phyloP scores from a whole-genome alignment of 2,113 vertebrate species.

The Grus americana region DNA sequence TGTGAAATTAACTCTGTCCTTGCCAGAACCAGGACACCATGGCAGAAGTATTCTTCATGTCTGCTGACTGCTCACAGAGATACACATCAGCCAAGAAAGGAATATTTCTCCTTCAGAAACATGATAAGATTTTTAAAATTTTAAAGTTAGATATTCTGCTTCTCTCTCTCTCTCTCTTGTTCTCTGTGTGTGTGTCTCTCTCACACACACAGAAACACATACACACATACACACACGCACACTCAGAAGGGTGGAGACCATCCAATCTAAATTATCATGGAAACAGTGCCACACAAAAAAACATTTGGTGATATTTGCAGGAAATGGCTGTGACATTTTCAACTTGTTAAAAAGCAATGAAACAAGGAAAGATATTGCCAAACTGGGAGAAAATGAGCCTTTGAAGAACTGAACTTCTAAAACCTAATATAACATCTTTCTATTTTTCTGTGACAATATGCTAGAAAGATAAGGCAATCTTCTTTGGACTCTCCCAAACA shows the following conservation, averaged over 20 bases:
- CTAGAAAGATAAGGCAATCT: neutral
- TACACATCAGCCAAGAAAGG: neutral
- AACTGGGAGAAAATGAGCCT: neutral
- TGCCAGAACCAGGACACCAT: too few relatives aligned
- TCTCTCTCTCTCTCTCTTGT: neutral
- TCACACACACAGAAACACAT: neutral
- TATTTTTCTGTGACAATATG: constrained; percentile 3
- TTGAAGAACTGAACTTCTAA: constrained; percentile 27
- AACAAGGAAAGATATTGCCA: constrained; percentile 19
- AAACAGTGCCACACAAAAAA: neutral
- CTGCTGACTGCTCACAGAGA: neutral
- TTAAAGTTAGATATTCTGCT: neutral
- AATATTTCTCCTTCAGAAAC: neutral
- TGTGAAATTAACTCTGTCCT: too few relatives aligned
- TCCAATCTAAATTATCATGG: neutral
- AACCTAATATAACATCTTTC: neutral
- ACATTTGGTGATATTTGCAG: constrained; percentile 56
- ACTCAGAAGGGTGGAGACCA: neutral
- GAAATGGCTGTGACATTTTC: constrained; percentile 55
- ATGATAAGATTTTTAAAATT: neutral
- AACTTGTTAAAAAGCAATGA: constrained; percentile 53
- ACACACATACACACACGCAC: neutral
- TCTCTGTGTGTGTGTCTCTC: neutral
- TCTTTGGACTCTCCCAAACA: neutral
- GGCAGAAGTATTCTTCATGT: neutral